Conservation (phyloP, 1,140 invertebrate genomes). For the Zaprionus ghesquierei region DNA sequence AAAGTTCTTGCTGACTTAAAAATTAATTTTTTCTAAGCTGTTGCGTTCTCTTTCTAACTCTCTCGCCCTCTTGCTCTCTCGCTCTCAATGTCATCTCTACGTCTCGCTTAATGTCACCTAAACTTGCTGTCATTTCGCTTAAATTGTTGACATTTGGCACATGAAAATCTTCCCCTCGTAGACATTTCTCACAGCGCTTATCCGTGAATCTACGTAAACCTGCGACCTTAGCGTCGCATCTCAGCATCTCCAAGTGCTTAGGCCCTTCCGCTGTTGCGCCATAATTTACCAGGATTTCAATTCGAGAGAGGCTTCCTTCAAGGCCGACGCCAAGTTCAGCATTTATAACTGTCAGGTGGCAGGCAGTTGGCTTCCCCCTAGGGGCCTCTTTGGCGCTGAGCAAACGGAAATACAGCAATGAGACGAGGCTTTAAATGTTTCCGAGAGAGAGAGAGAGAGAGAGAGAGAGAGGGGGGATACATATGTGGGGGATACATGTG, state of each 20-base stretch:
- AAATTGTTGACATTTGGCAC: background rate
- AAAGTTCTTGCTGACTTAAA: background rate
- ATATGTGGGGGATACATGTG: too few species aligned
- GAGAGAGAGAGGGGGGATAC: constrained; percentile 34
- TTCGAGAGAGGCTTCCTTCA: constrained; percentile 47
- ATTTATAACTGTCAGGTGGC: constrained; percentile 43
- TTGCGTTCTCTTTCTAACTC: background rate
- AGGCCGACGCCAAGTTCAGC: constrained; percentile 43
- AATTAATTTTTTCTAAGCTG: background rate
- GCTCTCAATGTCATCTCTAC: background rate
- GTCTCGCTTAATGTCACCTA: background rate
- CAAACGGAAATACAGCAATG: constrained; percentile 40
- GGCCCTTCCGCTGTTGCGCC: constrained; percentile 7
- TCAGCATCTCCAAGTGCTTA: background rate
- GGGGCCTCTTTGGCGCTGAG: constrained; percentile 33
- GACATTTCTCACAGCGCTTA: constrained; percentile 4
- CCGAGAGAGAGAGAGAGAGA: constrained; percentile 35
- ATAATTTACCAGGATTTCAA: constrained; percentile 28
- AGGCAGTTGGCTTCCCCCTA: constrained; percentile 17
- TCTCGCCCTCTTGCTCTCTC: background rate
- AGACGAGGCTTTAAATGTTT: constrained; percentile 61
- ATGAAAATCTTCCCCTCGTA: background rate
- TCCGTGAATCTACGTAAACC: background rate
- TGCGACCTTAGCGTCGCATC: background rate
- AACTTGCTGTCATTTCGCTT: background rate